Evolutionary conservation across 92 coral and sea anemone species (phyloP), one percentile per base, ranked within the genome.

Genomic region (Umimayanthus chanpuru): DNA sequence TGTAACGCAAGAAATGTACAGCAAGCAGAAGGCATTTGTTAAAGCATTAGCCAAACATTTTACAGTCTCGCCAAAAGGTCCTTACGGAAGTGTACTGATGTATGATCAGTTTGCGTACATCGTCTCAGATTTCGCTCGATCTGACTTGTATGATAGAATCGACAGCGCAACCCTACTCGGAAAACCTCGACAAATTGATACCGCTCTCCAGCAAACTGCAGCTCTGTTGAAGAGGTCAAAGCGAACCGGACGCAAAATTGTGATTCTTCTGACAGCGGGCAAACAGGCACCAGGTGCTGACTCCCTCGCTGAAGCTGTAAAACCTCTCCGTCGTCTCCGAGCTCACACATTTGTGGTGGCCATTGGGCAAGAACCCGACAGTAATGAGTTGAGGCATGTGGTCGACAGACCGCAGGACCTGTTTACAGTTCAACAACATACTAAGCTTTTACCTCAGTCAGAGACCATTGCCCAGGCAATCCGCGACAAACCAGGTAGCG

Each of bases 81-180:
- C 97, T 6, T 94, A 95, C 23, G 98, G 93, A 23, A 95, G 95
- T 9, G 91, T 97, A 36, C 81, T 94, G 21, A 93, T 90, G 64
- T 97, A 97, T 86, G 92, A 93, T 66, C 74, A 88, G 44, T 67
- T 91, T 26, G 90, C 94, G 41, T 76, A 89, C 88, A 92, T 92
- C 32, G 92, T 90, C 50, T 89, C 91, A 36, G 92, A 89, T 29
- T 92, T 93, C 82, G 43, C 77, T 72, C 38, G 25, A 44, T 79
- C 90, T 64, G 92, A 85, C 18, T 81, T 93, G 50, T 88, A 90
- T 64, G 88, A 41, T 55, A 92, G 89, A 49, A 89, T 94, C 16
- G 93, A 93, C 23, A 88, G 84, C 68, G 91, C 98, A 25, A 92
- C 94, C 38, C 82, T 74, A 28, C 72, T 88, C 15, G 91, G 92